Conservation (phyloP, 2,113 vertebrate genomes). For the Ceyx melanurus region DNA sequence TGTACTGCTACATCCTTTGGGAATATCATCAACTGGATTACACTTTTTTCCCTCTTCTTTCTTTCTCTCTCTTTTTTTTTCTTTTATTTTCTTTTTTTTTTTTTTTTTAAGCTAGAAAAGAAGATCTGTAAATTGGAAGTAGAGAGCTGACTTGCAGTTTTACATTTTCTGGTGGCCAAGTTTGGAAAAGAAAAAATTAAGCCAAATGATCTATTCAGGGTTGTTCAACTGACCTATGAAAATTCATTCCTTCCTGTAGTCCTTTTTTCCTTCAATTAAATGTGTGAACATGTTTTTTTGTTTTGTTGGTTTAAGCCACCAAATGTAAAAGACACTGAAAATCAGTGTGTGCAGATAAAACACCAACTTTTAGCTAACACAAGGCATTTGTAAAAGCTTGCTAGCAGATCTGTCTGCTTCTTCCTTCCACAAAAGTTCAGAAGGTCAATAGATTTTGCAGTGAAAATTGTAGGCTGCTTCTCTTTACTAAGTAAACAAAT, state of each 20-base stretch:
- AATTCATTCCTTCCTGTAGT: not conserved
- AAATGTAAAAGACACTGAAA: not conserved
- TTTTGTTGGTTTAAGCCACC: not conserved
- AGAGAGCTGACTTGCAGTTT: not conserved
- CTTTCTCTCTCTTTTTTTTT: too few species aligned
- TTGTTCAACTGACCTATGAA: not conserved
- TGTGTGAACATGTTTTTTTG: not conserved
- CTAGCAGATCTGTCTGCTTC: not conserved
- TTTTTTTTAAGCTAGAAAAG: not conserved
- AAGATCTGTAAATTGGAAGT: not conserved
- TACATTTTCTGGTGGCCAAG: not conserved
- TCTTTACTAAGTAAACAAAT: not conserved
- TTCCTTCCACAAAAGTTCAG: not conserved
- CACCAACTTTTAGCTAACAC: not conserved
- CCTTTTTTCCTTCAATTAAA: not conserved
- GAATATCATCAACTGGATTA: too few species aligned
- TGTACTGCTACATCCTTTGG: not conserved
- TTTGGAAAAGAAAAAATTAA: not conserved
- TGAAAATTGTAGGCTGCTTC: not conserved
- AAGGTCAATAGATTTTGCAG: not conserved
- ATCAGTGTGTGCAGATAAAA: not conserved
- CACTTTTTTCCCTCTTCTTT: too few species aligned
- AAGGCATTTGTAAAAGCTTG: not conserved
- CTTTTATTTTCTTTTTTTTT: too few species aligned
- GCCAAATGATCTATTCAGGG: not conserved